phyloP scores from a whole-genome alignment of 2,113 vertebrate genomes.

The Callorhinus ursinus region DNA sequence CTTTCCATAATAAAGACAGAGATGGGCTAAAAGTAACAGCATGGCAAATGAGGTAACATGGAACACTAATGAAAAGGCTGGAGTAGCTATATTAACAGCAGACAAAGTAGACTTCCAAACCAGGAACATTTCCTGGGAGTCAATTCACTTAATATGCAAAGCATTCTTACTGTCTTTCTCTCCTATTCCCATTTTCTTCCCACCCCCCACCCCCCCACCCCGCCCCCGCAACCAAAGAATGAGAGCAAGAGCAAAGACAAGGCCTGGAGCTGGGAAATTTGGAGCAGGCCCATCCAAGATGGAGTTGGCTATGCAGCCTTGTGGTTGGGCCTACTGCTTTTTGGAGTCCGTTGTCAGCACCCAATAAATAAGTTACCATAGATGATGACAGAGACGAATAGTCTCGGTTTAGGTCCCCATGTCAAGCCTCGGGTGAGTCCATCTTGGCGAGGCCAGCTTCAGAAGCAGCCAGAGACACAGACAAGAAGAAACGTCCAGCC shows the following conservation, averaged over 20 bases:
- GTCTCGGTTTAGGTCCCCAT: neutral
- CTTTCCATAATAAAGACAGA: neutral
- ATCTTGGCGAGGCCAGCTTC: neutral
- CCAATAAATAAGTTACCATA: neutral
- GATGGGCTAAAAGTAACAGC: neutral
- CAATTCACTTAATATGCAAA: neutral
- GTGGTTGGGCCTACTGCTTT: neutral
- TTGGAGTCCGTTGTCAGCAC: neutral
- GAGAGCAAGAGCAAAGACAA: neutral
- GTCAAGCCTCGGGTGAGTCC: neutral
- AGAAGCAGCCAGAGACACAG: conserved; percentile 9
- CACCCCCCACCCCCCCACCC: neutral
- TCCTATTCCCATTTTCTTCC: neutral
- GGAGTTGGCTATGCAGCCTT: neutral
- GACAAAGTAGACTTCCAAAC: neutral
- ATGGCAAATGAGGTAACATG: neutral
- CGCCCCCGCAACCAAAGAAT: neutral
- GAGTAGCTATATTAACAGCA: neutral
- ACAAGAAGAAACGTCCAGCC: neutral
- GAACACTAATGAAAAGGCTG: neutral
- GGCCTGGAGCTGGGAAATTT: neutral
- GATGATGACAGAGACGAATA: neutral
- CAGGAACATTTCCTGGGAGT: neutral
- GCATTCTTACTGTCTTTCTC: neutral
- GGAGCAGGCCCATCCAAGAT: neutral